Evolutionary conservation across 2,113 vertebrate species (phyloP), one percentile per base, ranked within the genome.

Genomic region (Toxotes jaculatrix): DNA sequence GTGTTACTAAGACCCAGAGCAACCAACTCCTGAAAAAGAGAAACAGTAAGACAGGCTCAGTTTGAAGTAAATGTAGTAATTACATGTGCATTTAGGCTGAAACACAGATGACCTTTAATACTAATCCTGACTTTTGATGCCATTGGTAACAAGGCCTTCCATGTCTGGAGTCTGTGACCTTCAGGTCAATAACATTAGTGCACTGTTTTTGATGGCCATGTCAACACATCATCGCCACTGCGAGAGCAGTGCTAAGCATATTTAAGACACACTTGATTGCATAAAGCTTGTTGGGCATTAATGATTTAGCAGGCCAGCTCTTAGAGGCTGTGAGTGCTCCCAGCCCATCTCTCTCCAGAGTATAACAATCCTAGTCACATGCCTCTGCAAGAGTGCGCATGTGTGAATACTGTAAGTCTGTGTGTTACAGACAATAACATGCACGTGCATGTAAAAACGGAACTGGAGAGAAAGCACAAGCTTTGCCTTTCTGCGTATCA

Each of bases 1-100:
- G 95, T 80, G 91, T 99, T 98, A 83, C 94, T 94, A 53, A 99
- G 87, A 36, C 98, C 98, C 47, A 98, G 57, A 0, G 98, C 97
- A 0, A 98, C 92, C 91, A 99, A 94, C 89, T 99, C 98, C 97
- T 98, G 88, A 53, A 74, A 68, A 27, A 47, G 60, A 73, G 13
- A 68, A 65, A 36, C 7, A 70, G 9, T 17, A 82, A 79, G n/a
- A 63, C 8, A 74, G 49, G 61, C 7, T 40, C 4, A 64, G 11
- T 34, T 73, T 9, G 23, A 69, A 47, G 4, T 1, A 34, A 23
- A 68, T 9, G 23, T 65, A 47, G 4, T 1, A 34, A 23, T 5
- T 10, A 42, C 8, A 23, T 34, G 0, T 3, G 53, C 8, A 38
- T 67, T 14, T 27, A 57, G 38, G n/a, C 14, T 21, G 4, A 68